A percentile compares a stretch with the other conserved stretches of the same genome.
phyloP scores from a whole-genome alignment of 2,888 invertebrate genomes.

The Dynastes tityus region DNA sequence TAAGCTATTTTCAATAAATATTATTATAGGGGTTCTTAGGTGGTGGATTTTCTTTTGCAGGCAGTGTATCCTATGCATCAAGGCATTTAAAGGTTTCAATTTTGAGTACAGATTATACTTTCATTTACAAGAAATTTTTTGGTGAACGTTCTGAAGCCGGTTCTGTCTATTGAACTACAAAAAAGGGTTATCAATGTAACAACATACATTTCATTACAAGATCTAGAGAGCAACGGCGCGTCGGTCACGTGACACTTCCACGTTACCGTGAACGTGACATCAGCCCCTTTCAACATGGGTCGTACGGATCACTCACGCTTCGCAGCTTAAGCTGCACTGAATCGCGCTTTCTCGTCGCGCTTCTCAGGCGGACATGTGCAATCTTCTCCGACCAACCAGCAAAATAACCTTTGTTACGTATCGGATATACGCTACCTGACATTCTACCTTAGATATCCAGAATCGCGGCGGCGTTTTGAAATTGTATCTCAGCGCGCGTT shows the following conservation, averaged over 20 bases:
- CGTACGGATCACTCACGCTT: conserved; percentile 18
- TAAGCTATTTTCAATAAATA: too few relatives aligned
- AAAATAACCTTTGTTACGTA: neutral
- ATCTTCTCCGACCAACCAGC: neutral
- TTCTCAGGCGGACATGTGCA: neutral
- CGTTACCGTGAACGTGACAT: conserved; percentile 69
- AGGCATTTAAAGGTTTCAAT: too few relatives aligned
- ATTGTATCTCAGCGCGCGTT: conserved; percentile 15
- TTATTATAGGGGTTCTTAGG: too few relatives aligned
- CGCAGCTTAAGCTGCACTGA: conserved; percentile 5
- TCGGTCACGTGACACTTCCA: conserved; percentile 68
- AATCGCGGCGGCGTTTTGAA: neutral
- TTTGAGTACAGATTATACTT: neutral
- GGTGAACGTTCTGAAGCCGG: conserved; percentile 6
- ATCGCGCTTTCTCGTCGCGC: conserved; percentile 14
- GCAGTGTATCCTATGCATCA: too few relatives aligned
- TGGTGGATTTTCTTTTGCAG: too few relatives aligned
- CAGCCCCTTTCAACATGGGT: conserved; percentile 53
- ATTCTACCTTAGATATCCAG: too few relatives aligned
- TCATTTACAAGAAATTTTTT: neutral
- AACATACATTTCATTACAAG: neutral
- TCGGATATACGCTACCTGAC: too few relatives aligned
- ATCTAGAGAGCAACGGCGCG: conserved; percentile 13
- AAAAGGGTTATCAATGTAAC: too few relatives aligned
- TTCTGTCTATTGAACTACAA: neutral